These are phyloP conservation scores for Myotis brandtii DNA, from an alignment of 2,113 vertebrate species.

Conservation along the genomic window DNA sequence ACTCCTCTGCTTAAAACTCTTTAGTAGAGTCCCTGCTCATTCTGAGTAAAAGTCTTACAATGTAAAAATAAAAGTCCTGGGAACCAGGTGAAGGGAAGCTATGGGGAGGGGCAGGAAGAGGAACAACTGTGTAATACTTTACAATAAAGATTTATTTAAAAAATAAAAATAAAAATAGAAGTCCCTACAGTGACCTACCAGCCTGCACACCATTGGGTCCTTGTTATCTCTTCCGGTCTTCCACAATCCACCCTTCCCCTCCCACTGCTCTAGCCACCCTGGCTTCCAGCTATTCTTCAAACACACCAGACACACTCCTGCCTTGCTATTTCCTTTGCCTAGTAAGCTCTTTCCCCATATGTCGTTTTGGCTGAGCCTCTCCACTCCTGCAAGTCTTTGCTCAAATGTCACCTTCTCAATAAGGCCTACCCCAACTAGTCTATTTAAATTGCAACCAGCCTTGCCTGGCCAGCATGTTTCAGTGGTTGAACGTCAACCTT, in stretches of 20 bases:
- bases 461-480: background rate
- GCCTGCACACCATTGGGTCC: no score
- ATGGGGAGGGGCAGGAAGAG: no score
- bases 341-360: background rate
- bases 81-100: no score
- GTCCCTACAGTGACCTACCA: background rate
- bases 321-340: background rate
- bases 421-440: background rate
- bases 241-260: background rate
- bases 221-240: background rate
- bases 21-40: background rate
- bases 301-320: background rate
- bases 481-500: background rate
- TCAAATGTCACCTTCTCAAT: slow-evolving; percentile 44
- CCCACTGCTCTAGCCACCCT: background rate
- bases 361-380: background rate
- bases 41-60: background rate
- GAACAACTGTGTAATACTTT: no score
- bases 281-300: background rate
- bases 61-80: background rate
- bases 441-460: background rate
- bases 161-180: background rate
- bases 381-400: slow-evolving; percentile 9
- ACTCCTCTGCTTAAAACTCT: background rate
- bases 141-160: no score